Conservation (phyloP, 1,140 invertebrate genomes). For the Propsilocerus akamusi region DNA sequence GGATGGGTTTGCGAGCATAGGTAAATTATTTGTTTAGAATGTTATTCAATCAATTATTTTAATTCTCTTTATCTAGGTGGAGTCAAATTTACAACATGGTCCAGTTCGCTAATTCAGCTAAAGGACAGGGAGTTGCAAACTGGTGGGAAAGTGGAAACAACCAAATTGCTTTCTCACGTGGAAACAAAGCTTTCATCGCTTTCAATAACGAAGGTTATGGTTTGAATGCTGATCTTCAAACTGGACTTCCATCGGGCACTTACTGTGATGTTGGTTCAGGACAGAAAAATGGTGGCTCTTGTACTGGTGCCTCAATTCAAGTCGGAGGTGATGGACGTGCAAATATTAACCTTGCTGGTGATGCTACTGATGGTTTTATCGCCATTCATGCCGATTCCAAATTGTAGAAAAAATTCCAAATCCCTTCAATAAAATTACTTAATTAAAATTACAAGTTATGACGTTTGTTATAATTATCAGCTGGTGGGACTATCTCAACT, state of each 20-base stretch:
- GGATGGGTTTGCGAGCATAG: slow-evolving; percentile 70
- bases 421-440: no score
- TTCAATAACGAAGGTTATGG: slow-evolving; percentile 32
- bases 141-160: slow-evolving; percentile 40
- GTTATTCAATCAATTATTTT: no score
- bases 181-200: slow-evolving; percentile 37
- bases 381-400: neutral
- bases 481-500: no score
- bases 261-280: slow-evolving; percentile 79
- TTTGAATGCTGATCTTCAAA: slow-evolving; percentile 28
- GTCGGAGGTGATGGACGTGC: slow-evolving; percentile 41
- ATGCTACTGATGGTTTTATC: neutral
- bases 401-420: neutral
- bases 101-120: slow-evolving; percentile 36
- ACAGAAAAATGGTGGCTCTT: slow-evolving; percentile 31
- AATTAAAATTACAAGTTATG: no score
- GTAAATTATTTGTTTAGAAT: no score
- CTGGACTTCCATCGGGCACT: slow-evolving; percentile 45
- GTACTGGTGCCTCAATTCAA: slow-evolving; percentile 42
- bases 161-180: slow-evolving; percentile 45
- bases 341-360: slow-evolving; percentile 28
- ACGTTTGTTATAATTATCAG: no score
- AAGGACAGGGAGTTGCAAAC: slow-evolving; percentile 23
- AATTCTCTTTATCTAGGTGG: no score
- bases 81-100: slow-evolving; percentile 55